Conservation (phyloP, 2,888 invertebrate genomes). For the Toxonevra muliebris region DNA sequence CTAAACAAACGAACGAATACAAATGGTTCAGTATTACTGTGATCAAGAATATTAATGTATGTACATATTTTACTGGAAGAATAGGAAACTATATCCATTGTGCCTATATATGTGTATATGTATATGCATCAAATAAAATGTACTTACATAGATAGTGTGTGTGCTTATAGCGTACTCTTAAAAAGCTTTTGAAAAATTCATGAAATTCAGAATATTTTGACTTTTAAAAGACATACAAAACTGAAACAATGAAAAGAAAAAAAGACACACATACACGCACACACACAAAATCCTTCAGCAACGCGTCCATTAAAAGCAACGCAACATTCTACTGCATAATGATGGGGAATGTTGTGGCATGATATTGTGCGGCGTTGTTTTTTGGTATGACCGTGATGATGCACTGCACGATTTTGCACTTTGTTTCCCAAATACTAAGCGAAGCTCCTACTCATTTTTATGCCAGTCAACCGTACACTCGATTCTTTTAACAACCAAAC, state of each 20-base stretch:
- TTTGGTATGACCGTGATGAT: not conserved
- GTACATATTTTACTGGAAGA: too few relatives aligned
- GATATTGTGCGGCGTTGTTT: not conserved
- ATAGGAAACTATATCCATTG: too few relatives aligned
- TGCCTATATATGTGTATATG: too few relatives aligned
- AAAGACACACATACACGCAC: too few relatives aligned
- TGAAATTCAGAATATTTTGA: constrained; percentile 40
- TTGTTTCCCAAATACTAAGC: not conserved
- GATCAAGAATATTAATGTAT: too few relatives aligned
- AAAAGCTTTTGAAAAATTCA: constrained; percentile 47
- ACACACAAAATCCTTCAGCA: not conserved
- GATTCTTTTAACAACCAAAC: constrained; percentile 31
- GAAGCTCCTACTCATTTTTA: too few relatives aligned
- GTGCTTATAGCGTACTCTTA: too few relatives aligned
- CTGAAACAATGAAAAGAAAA: not conserved
- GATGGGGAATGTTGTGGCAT: not conserved
- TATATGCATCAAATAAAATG: too few relatives aligned
- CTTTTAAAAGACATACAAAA: constrained; percentile 27
- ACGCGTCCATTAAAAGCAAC: constrained; percentile 14
- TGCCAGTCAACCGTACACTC: too few relatives aligned
- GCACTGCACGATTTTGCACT: constrained; percentile 1
- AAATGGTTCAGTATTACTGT: too few relatives aligned
- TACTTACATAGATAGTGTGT: too few relatives aligned
- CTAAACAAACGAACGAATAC: too few relatives aligned
- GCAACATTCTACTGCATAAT: not conserved